Base-by-base conservation (phyloP, 1,140 invertebrate species). In the Penaeus vannamei region DNA sequence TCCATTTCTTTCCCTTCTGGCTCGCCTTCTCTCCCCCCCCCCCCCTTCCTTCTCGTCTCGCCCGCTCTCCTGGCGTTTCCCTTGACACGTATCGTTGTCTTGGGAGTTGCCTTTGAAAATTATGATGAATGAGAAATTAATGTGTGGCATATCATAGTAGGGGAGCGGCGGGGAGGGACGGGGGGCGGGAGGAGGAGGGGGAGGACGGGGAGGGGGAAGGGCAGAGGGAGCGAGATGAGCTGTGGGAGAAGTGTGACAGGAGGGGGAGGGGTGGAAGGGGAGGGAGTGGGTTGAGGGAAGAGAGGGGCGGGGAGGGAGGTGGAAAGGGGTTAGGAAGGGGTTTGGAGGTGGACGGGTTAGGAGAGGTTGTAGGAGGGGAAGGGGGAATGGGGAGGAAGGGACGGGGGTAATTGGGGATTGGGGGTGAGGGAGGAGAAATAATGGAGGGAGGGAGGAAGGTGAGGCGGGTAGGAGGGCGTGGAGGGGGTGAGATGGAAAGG, bases 61-160 rank as follows among this genome's bases (percentile, higher is more conserved):
- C 72, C 32, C 72, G 29, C 69, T n/a, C n/a, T 72, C 69, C 19
- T 29, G n/a, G 20, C 22, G 36, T 64, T 32, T 84, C 82, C 82
- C 61, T 66, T 66, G 82, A 84, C 72, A 36, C 42, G 72, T 76
- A 76, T 76, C 72, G 72, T 36, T 36, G 72, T 76, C 72, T 36
- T 76, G 72, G 72, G 72, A 76, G n/a, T 76, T 76, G 72, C 72
- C 72, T 29, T 36, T 76, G 29, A 32, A 64, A 84, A 84, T 84
- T 84, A 84, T 84, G 82, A 84, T 84, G 82, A 84, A 84, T 84
- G 82, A 66, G 82, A 84, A 84, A 84, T 84, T 84, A 84, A 84
- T 84, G 82, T 66, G 82, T 84, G 60, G 32, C 61, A 62, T 66
- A 84, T 64, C 61, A 64, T 53, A 29, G 29, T 23, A 23, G n/a